Conservation (phyloP, 1,140 invertebrate species). For the Tribolium madens region DNA sequence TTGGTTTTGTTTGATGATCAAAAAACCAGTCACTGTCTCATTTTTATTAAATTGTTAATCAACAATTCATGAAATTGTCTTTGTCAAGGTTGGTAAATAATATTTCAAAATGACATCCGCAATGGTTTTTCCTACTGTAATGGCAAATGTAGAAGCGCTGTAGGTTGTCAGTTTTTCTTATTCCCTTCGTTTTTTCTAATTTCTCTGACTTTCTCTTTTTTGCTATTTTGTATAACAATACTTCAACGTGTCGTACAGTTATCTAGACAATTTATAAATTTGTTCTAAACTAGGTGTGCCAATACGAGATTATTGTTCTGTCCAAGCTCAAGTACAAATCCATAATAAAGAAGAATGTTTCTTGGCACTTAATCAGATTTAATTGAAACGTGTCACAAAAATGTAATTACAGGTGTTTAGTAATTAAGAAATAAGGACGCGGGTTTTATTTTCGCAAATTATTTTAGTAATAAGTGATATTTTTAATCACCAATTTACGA, state of each 20-base stretch:
- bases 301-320: background rate
- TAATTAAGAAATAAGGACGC: background rate
- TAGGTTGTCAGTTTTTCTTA: background rate
- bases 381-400: background rate
- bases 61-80: constrained; percentile 1
- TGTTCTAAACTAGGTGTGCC: background rate
- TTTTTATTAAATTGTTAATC: background rate
- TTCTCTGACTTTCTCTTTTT: background rate
- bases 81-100: background rate
- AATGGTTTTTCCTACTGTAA: background rate
- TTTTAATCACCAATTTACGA: background rate
- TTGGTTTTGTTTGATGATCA: constrained; percentile 10
- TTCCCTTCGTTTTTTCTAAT: background rate
- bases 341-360: background rate
- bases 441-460: background rate
- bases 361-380: background rate
- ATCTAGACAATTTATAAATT: background rate
- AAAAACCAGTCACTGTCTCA: background rate
- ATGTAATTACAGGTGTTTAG: background rate
- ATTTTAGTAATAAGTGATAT: background rate
- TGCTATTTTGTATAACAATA: background rate
- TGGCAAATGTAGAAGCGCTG: background rate
- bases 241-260: background rate
- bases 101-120: background rate
- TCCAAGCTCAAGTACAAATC: background rate